Percentiles rank a stretch among this genome's conserved stretches.
phyloP scores from a whole-genome alignment of 2,113 vertebrate species.

The Gnathonemus echidnorhynchus region DNA sequence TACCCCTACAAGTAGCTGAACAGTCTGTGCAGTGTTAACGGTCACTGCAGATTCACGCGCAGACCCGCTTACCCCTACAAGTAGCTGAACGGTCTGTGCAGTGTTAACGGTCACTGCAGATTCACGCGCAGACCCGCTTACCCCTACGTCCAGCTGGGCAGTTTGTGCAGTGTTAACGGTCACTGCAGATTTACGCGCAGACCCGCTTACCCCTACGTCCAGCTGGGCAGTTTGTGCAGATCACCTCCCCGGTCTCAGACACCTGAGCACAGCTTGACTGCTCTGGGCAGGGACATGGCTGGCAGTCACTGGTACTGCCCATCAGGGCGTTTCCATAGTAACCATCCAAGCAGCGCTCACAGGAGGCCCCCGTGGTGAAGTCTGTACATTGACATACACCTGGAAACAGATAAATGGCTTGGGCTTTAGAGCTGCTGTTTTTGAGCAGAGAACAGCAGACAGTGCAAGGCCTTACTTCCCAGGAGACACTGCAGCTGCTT shows the following conservation, averaged over 20 bases:
- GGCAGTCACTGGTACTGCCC: conserved; percentile 66
- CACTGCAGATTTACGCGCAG: neutral
- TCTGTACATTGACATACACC: conserved; percentile 75
- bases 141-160: too few species aligned
- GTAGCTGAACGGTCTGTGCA: conserved; percentile 73
- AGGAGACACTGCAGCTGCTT: neutral
- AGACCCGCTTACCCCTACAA: neutral
- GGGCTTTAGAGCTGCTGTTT: neutral
- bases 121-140: conserved; percentile 45
- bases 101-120: neutral
- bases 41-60: too few species aligned
- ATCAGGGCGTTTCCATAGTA: conserved; percentile 76
- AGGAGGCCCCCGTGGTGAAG: conserved; percentile 74
- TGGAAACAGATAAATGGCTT: conserved; percentile 40
- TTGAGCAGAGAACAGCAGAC: conserved; percentile 3
- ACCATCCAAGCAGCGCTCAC: conserved; percentile 74
- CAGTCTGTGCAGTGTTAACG: too few species aligned
- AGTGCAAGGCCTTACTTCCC: conserved; percentile 2
- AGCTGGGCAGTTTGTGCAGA: conserved; percentile 79
- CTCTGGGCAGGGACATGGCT: conserved; percentile 77
- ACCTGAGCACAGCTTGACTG: conserved; percentile 63
- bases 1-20: conserved; percentile 67
- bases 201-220: conserved; percentile 76
- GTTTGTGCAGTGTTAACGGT: conserved; percentile 59
- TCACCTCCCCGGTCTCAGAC: conserved; percentile 63